Evolutionary conservation across 2,888 invertebrate genomes (phyloP).

Genomic region (Tipula lateralis): DNA sequence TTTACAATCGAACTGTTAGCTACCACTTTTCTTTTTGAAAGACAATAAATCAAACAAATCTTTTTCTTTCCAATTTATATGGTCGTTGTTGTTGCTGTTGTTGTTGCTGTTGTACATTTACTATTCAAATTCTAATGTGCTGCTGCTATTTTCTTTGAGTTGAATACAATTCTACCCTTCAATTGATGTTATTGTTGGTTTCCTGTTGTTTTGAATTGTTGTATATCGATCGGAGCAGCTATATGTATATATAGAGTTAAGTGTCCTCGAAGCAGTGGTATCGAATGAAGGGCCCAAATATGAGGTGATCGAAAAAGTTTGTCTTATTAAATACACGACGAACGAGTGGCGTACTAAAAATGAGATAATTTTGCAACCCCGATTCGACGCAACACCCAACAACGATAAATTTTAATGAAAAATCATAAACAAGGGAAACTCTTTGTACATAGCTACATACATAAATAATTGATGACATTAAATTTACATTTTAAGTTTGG

Average conservation of each 20-base stretch:
- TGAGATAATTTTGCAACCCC: neutral
- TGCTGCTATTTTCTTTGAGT: neutral
- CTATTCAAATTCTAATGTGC: neutral
- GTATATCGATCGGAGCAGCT: neutral
- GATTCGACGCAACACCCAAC: neutral
- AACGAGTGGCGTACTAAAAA: too few species aligned
- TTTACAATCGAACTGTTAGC: constrained; percentile 19
- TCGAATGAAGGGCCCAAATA: too few species aligned
- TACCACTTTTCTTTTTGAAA: constrained; percentile 19
- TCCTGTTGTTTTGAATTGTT: neutral
- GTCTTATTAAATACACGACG: too few species aligned
- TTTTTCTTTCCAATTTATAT: neutral
- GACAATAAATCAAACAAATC: constrained; percentile 29
- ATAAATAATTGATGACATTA: neutral
- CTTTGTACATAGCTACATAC: neutral
- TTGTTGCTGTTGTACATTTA: neutral
- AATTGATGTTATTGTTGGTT: constrained; percentile 21
- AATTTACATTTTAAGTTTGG: neutral
- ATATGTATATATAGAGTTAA: neutral
- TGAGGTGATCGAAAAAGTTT: too few species aligned
- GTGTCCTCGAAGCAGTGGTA: too few species aligned
- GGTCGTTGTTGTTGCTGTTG: neutral
- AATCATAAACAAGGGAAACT: neutral
- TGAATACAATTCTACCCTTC: constrained; percentile 13
- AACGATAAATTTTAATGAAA: neutral